phyloP scores from a whole-genome alignment of 2,113 vertebrate genomes.

The Anguilla rostrata region DNA sequence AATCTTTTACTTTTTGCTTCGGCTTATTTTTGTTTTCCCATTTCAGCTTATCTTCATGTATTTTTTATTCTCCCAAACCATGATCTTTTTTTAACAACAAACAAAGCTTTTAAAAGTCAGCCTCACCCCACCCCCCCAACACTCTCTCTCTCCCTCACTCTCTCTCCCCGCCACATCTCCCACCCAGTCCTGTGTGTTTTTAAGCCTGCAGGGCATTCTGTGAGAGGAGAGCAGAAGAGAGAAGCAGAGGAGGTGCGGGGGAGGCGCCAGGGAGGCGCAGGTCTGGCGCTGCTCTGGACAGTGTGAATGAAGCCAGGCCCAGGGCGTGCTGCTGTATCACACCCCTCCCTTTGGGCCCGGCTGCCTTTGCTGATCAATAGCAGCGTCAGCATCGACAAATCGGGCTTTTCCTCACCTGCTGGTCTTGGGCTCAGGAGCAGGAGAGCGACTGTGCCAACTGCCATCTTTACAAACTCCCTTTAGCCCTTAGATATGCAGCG shows the following conservation, averaged over 20 bases:
- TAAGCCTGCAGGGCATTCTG: not conserved
- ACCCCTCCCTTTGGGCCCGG: conserved; percentile 36
- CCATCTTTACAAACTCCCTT: not conserved
- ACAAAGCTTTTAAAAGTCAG: not conserved
- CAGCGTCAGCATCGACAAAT: conserved; percentile 29
- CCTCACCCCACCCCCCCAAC: not conserved
- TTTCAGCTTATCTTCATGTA: too few relatives aligned
- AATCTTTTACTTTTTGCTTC: not conserved
- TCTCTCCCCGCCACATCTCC: not conserved
- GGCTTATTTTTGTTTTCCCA: not conserved
- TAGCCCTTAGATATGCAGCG: conserved; percentile 13
- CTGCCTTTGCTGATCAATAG: conserved; percentile 38
- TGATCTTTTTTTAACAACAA: not conserved
- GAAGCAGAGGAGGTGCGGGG: conserved; percentile 30
- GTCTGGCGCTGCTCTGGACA: conserved; percentile 36
- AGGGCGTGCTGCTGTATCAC: not conserved
- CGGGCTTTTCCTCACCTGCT: not conserved
- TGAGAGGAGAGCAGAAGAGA: conserved; percentile 41
- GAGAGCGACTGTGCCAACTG: conserved; percentile 7
- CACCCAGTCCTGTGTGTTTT: too few relatives aligned
- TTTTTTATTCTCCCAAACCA: too few relatives aligned
- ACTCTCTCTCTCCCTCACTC: not conserved
- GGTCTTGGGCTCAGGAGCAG: conserved; percentile 9
- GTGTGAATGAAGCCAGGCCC: conserved; percentile 39
- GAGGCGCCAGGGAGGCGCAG: too few relatives aligned